A percentile compares a stretch with the other conserved stretches of the same genome.
phyloP scores from a whole-genome alignment of 2,113 vertebrate species.

The Gopherus flavomarginatus region DNA sequence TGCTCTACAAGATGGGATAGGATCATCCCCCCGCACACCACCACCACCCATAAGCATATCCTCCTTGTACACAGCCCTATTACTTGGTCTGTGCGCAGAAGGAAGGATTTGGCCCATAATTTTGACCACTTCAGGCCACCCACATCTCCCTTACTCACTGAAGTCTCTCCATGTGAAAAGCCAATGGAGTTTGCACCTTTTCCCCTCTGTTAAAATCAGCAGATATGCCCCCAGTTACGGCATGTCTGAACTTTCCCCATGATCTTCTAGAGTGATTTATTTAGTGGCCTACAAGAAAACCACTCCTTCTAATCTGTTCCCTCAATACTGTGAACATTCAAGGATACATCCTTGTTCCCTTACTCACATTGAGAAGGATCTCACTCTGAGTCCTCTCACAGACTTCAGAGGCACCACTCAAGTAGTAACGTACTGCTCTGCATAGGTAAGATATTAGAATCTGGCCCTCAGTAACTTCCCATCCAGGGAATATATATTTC shows the following conservation, averaged over 20 bases:
- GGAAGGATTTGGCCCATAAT: background rate
- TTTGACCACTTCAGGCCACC: background rate
- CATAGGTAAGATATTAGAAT: constrained; percentile 11
- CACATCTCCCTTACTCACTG: background rate
- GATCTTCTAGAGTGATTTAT: background rate
- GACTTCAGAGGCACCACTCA: background rate
- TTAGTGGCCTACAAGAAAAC: fast-evolving
- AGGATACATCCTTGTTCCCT: background rate
- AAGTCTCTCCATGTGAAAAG: background rate
- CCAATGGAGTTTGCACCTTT: background rate
- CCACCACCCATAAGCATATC: background rate
- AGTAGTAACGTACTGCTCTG: background rate
- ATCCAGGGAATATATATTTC: background rate
- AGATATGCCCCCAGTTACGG: background rate
- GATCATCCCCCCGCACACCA: background rate
- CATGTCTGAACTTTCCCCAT: background rate
- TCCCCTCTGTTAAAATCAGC: background rate
- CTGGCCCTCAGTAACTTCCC: background rate
- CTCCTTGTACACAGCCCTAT: background rate
- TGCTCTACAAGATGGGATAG: background rate
- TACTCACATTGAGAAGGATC: background rate
- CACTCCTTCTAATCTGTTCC: background rate
- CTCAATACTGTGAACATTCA: background rate
- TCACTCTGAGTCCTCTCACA: background rate
- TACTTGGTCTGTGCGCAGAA: background rate